Base-by-base conservation (phyloP, 2,888 invertebrate species). In the Megastigmus dorsalis region DNA sequence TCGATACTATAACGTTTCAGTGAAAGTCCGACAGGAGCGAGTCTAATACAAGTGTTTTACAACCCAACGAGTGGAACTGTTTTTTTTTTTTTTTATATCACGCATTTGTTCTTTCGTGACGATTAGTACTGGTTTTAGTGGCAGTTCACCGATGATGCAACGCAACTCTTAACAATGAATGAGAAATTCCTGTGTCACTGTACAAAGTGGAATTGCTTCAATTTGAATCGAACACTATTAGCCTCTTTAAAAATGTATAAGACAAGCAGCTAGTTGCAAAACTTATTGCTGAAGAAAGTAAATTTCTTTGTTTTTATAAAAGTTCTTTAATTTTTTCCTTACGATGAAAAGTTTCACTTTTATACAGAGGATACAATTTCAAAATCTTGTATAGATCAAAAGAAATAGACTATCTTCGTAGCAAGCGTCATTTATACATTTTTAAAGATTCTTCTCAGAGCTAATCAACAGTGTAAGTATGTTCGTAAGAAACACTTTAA, bases 1-100 rank as follows among this genome's bases (percentile, higher is more conserved):
- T 60, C 43, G 15, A 5, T 10, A 55, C 7, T n/a, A n/a, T 55
- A 6, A 23, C 9, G 26, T 23, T 65, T 63, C 13, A 38, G n/a
- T 41, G 45, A 45, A 43, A 69, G 52, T 45, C 20, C 43, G 26
- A 62, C 15, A 30, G 57, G 52, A 67, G 62, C 59, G 45, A 75
- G 43, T 67, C 43, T 71, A 62, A 74, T 70, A 15, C 33, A 70
- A 52, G 38, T 54, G 52, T 54, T 48, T 43, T 66, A 75, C 62
- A 71, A 75, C 67, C 75, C 43, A 68, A 72, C 30, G 54, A 68
- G 68, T 68, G 68, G 57, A 72, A 65, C 68, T 68, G 43, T 70
- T 74, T 20, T n/a, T n/a, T n/a, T n/a, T n/a, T n/a, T n/a, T n/a
- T n/a, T n/a, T n/a, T n/a, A n/a, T n/a, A n/a, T n/a, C n/a, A n/a